Evolutionary conservation across 2,113 vertebrate genomes (phyloP).

Genomic region (Archilochus colubris): DNA sequence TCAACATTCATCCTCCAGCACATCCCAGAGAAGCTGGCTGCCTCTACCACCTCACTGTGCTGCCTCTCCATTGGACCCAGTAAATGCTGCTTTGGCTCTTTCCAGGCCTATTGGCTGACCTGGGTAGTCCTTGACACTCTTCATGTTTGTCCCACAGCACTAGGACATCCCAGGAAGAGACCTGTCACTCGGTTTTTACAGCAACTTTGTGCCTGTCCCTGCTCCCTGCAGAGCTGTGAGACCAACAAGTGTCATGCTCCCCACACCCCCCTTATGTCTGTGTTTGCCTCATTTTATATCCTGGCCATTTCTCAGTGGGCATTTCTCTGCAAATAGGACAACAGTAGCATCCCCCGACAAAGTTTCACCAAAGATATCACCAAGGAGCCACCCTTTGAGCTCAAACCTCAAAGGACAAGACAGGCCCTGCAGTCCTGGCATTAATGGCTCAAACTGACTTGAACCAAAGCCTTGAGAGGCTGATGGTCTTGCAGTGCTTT

Average conservation of each 20-base stretch:
- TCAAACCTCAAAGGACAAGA: background rate
- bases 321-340: background rate
- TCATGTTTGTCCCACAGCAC: background rate
- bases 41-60: background rate
- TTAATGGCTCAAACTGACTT: background rate
- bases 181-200: rapidly evolving
- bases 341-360: background rate
- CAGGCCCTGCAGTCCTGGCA: rapidly evolving
- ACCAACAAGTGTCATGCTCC: background rate
- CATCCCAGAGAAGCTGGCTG: background rate
- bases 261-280: too few relatives aligned
- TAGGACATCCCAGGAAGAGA: background rate
- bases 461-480: background rate
- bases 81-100: background rate
- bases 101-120: background rate
- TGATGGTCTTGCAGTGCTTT: background rate
- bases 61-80: background rate
- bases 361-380: background rate
- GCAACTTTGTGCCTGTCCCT: rapidly evolving
- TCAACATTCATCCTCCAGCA: background rate
- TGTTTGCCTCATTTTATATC: background rate
- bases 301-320: background rate
- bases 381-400: background rate
- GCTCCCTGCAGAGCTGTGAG: background rate
- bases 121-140: background rate